Evolutionary conservation across 2,797 vertebrate genomes (phyloP).

Genomic region (Karalla daura): DNA sequence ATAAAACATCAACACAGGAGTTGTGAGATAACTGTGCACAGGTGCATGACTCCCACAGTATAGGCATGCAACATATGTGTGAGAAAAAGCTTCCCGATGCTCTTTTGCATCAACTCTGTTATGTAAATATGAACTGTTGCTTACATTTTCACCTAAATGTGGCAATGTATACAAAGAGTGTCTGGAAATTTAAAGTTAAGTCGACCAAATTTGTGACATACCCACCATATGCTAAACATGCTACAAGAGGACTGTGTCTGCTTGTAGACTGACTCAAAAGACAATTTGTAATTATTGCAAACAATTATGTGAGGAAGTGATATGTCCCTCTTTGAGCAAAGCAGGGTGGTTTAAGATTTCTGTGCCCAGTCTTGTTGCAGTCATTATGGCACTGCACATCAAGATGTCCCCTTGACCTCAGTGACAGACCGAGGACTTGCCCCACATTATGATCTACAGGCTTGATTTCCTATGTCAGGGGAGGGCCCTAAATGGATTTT

Average conservation of each 20-base stretch:
- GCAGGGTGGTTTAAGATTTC: slow-evolving; percentile 73
- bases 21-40: slow-evolving; percentile 37
- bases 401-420: slow-evolving; percentile 83
- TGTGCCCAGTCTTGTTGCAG: slow-evolving; percentile 63
- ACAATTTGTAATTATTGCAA: slow-evolving; percentile 80
- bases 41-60: slow-evolving; percentile 37
- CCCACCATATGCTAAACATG: slow-evolving; percentile 4
- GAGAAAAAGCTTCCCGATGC: slow-evolving; percentile 2
- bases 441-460: slow-evolving; percentile 80
- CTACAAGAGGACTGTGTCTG: slow-evolving; percentile 1
- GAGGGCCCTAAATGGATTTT: slow-evolving; percentile 86
- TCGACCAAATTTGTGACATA: slow-evolving; percentile 3
- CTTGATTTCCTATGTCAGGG: slow-evolving; percentile 84
- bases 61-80: slow-evolving; percentile 15
- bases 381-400: slow-evolving; percentile 76
- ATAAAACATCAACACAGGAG: slow-evolving; percentile 53
- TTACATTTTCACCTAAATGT: too few species aligned
- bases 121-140: background rate
- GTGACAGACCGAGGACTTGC: slow-evolving; percentile 72
- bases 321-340: slow-evolving; percentile 63
- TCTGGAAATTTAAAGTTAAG: background rate
- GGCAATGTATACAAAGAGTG: background rate
- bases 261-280: slow-evolving; percentile 51
- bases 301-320: slow-evolving; percentile 75
- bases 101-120: background rate